These are phyloP conservation scores for Agapornis roseicollis DNA, from an alignment of 2,113 vertebrate genomes.

Conservation along the genomic window DNA sequence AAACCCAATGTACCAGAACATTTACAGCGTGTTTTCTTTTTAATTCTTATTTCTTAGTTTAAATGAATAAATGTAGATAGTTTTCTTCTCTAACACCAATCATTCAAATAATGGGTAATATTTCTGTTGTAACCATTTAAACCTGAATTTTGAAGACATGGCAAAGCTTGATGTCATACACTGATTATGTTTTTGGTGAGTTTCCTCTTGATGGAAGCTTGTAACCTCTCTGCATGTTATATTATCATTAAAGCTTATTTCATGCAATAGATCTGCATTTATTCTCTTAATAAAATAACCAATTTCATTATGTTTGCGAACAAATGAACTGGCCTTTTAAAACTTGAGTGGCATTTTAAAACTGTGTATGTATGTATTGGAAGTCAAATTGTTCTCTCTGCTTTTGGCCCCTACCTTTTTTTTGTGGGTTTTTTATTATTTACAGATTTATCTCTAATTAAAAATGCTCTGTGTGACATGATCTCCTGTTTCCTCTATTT, in stretches of 20 bases:
- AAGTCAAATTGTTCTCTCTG: not conserved
- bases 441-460: not conserved
- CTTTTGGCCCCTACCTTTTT: not conserved
- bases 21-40: conserved; percentile 31
- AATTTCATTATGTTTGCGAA: not conserved
- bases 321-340: not conserved
- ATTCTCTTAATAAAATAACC: not conserved
- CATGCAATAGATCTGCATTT: not conserved
- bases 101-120: not conserved
- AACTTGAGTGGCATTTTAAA: not conserved
- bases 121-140: not conserved
- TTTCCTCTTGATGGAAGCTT: not conserved
- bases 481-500: not conserved
- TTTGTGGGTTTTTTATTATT: not conserved
- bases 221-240: not conserved
- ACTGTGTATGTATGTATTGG: not conserved
- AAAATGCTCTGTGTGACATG: not conserved
- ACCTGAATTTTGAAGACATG: not conserved
- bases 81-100: not conserved
- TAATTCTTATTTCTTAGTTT: not conserved
- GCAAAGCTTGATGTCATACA: not conserved
- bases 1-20: conserved; percentile 37
- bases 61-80: not conserved
- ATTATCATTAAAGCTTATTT: not conserved
- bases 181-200: not conserved